A percentile compares a stretch with the other conserved stretches of the same genome.
Conservation (phyloP, 2,113 vertebrate species). For the Rana temporaria region DNA sequence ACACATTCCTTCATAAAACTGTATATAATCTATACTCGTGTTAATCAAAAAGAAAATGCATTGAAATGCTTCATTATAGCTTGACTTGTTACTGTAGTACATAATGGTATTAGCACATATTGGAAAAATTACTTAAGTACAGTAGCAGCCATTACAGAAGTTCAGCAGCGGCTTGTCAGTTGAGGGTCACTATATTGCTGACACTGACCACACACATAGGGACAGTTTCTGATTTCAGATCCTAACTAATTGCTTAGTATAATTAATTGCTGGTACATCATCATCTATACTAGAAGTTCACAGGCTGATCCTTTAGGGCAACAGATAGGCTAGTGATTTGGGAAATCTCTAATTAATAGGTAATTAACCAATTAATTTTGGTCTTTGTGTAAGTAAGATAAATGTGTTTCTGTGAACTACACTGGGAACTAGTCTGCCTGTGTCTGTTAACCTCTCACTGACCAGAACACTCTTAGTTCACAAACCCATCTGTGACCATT, state of each 20-base stretch:
- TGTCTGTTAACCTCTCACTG: neutral
- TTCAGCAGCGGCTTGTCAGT: neutral
- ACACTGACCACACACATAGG: constrained; percentile 36
- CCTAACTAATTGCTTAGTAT: constrained; percentile 30
- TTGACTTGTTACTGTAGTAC: too few species aligned
- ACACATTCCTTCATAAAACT: too few species aligned
- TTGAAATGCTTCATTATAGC: too few species aligned
- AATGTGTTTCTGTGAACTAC: neutral
- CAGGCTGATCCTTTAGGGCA: constrained; percentile 19
- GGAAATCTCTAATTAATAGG: constrained; percentile 22
- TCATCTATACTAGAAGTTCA: constrained; percentile 10
- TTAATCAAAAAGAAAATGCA: too few species aligned
- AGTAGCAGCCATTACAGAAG: neutral
- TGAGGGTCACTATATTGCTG: constrained; percentile 8
- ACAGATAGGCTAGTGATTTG: constrained; percentile 20
- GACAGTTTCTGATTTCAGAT: constrained; percentile 5
- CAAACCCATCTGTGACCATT: too few species aligned
- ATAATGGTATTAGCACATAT: too few species aligned
- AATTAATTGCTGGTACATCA: constrained; percentile 40
- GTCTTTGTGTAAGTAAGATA: neutral
- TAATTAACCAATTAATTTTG: constrained; percentile 35
- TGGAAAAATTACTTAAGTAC: neutral
- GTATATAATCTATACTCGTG: too few species aligned
- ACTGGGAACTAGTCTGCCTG: neutral
- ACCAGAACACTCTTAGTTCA: neutral